Conservation (phyloP, 2,888 invertebrate species). For the Lottia gigantea region DNA sequence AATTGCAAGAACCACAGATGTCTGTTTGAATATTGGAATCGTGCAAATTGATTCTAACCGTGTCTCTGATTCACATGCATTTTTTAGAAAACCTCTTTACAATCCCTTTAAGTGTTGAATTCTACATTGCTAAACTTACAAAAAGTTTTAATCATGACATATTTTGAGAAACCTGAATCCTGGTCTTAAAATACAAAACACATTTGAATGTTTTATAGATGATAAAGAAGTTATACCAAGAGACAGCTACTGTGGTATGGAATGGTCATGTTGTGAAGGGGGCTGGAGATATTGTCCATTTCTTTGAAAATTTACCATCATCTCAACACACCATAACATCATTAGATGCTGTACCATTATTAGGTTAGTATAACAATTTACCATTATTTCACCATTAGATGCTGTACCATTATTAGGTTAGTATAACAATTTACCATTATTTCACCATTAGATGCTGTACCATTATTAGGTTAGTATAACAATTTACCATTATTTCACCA, state of each 20-base stretch:
- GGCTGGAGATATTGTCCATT: constrained; percentile 85
- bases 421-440: constrained; percentile 71
- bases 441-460: constrained; percentile 89
- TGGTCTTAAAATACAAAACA: neutral
- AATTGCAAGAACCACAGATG: too few relatives aligned
- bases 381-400: constrained; percentile 85
- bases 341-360: constrained; percentile 88
- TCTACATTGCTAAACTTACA: too few relatives aligned
- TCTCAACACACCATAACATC: constrained; percentile 82
- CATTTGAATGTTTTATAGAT: constrained; percentile 38
- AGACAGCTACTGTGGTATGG: constrained; percentile 88
- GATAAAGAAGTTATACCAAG: constrained; percentile 83
- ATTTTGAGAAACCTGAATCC: neutral
- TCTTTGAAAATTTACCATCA: constrained; percentile 84
- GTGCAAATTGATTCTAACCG: too few relatives aligned
- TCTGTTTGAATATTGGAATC: too few relatives aligned
- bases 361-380: constrained; percentile 73
- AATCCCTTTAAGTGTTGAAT: too few relatives aligned
- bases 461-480: constrained; percentile 74
- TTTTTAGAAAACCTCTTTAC: too few relatives aligned
- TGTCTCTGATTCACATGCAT: too few relatives aligned
- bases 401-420: constrained; percentile 84
- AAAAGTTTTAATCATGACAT: neutral
- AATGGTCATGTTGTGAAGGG: constrained; percentile 89
- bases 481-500: too few relatives aligned